These are phyloP conservation scores for Parambassis ranga DNA, from an alignment of 2,797 vertebrate genomes.

Conservation along the genomic window DNA sequence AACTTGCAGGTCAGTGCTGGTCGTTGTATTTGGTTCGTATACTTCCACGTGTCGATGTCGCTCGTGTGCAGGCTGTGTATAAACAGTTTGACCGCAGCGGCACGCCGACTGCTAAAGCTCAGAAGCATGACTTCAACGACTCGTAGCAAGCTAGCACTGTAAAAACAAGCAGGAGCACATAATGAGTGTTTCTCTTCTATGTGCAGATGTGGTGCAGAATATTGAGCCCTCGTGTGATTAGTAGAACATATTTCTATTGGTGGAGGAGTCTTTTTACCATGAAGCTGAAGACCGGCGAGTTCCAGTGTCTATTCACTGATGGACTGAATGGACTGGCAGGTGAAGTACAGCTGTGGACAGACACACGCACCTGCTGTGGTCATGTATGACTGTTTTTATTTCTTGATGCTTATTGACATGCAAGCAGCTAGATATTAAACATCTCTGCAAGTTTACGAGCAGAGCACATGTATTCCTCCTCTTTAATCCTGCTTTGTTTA, in stretches of 20 bases:
- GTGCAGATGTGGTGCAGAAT: constrained; percentile 78
- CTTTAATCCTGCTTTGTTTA: too few relatives aligned
- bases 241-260: constrained; percentile 39
- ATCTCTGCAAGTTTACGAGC: too few relatives aligned
- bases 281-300: constrained; percentile 88
- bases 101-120: neutral
- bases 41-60: neutral
- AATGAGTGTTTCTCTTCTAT: neutral
- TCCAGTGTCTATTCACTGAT: constrained; percentile 88
- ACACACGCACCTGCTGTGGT: neutral
- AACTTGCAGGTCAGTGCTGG: neutral
- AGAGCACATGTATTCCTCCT: too few relatives aligned
- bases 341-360: constrained; percentile 58
- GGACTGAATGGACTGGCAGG: constrained; percentile 89
- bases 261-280: constrained; percentile 81
- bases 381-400: neutral
- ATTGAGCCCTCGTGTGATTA: constrained; percentile 35
- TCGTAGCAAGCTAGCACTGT: neutral
- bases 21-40: neutral
- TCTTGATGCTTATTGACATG: too few relatives aligned
- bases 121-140: neutral
- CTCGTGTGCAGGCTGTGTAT: too few relatives aligned
- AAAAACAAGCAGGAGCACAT: neutral
- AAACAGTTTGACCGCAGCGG: neutral
- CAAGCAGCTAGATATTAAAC: too few relatives aligned